Base-by-base conservation (phyloP, 2,797 vertebrate species). In the Catostomus latipinnis region DNA sequence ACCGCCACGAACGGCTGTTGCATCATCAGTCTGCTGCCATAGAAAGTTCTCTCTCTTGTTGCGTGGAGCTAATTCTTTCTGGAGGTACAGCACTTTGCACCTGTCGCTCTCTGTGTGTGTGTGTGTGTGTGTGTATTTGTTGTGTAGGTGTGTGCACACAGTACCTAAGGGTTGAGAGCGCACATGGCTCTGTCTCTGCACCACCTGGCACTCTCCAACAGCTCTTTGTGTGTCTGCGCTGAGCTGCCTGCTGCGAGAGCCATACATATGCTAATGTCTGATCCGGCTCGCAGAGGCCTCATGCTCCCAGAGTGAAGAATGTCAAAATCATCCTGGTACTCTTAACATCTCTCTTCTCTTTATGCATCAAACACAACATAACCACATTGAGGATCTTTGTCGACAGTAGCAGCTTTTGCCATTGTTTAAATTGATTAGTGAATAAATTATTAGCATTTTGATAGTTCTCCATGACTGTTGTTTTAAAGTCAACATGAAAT, bases 181-280 rank as follows among this genome's bases (percentile, higher is more conserved):
- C 91, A 87, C 88, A 90, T 92, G 89, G 91, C 89, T 76, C 18
- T 76, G 74, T 76, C 63, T 76, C 75, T 68, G 90, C 86, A 87
- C 93, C 93, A 94, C 93, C 93, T 94, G 93, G 92, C 88, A 89
- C 92, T 93, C 86, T 89, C 89, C 71, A 90, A 86, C 86, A 84
- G 91, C 83, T 91, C 88, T 92, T 94, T 93, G 92, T 93, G 89
- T 87, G 88, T 79, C 87, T 87, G 87, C 83, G 54, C 66, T 69
- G 90, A 90, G 90, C 81, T 90, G 90, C 90, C 86, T 12, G 74
- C 81, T 57, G 92, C 89, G 89, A 91, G 88, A 90, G 12, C 93
- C 90, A 93, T 94, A 94, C 91, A 94, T 92, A 94, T 93, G 93
- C 93, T 93, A 93, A 94, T 94, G 88, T 88, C 83, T 86, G 86